Conservation (phyloP, 2,888 invertebrate species). For the Cantharis lateralis region DNA sequence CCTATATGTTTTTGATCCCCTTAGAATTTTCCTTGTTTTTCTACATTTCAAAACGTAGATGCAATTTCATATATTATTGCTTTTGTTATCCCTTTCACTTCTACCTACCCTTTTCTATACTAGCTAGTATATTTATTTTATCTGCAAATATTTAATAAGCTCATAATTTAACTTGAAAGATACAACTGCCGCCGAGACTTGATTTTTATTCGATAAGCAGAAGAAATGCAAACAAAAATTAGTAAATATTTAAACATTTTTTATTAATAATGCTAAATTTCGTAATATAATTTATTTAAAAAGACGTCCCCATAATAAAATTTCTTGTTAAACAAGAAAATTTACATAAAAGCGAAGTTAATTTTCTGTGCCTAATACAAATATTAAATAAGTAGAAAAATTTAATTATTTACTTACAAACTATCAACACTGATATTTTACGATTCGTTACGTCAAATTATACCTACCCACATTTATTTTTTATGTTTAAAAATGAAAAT, state of each 20-base stretch:
- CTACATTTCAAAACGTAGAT: too few species aligned
- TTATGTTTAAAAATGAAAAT: constrained; percentile 10
- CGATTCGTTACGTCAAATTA: neutral
- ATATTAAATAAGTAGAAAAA: neutral
- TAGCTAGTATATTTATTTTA: too few species aligned
- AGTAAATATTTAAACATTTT: neutral
- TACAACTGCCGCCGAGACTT: neutral
- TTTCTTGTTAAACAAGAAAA: neutral
- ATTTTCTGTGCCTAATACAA: neutral
- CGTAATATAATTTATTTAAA: neutral
- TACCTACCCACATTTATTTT: neutral
- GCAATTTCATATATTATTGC: neutral
- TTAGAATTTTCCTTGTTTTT: too few species aligned
- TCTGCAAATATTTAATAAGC: neutral
- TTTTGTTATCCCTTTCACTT: neutral
- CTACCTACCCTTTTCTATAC: neutral
- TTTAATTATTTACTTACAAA: neutral
- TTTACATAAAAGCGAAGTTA: neutral
- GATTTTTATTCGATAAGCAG: neutral
- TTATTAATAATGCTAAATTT: neutral
- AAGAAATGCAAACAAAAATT: neutral
- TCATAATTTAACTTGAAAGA: neutral
- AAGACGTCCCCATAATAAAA: neutral
- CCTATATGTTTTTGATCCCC: too few species aligned
- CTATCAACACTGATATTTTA: constrained; percentile 1